Evolutionary conservation across 2,797 vertebrate species (phyloP), one percentile per base, ranked within the genome.

Genomic region (Malacoraja senta): DNA sequence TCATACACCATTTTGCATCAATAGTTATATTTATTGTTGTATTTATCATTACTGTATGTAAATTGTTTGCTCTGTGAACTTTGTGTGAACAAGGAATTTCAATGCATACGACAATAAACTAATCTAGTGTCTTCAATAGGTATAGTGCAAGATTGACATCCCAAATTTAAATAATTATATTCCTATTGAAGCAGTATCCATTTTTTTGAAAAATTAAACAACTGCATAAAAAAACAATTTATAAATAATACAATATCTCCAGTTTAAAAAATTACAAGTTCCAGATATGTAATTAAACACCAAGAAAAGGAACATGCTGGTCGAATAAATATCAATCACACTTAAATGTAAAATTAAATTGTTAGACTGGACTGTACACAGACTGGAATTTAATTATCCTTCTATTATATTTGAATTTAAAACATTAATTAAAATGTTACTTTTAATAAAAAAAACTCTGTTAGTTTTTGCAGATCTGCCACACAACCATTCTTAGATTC

Each of bases 141-240:
- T 93, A 94, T 94, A 93, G 78, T 93, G 93, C 94, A 94, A 12
- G 15, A 1, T 93, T 76, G 13, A 78, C 8, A 6, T 29, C 26
- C 77, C 8, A 74, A 93, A 38, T 58, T 77, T 10, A 93, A 77
- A 29, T 74, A 93, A 58, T 58, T 65, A 19, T 17, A 88, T 65
- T 35, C 29, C 61, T 65, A 88, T 2, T 32, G n/a, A n/a, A 4
- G 76, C 26, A 86, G 80, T 10, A 53, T 53, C 38, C 65, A 38
- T 10, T 44, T 2, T 2, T 44, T 71, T 90, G 32, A 72, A 91
- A 91, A n/a, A 8, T 21, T 38, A 44, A 72, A 72, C 65, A 21
- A 8, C 61, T 71, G 21, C 10, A 4, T 91, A 53, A 35, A 12
- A 15, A 21, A 26, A 26, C 26, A 21, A 17, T 68, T 86, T 32